Base-by-base conservation (phyloP, 30 jellyfish, hydroid and myxozoan species). In the Chrysaora quinquecirrha region DNA sequence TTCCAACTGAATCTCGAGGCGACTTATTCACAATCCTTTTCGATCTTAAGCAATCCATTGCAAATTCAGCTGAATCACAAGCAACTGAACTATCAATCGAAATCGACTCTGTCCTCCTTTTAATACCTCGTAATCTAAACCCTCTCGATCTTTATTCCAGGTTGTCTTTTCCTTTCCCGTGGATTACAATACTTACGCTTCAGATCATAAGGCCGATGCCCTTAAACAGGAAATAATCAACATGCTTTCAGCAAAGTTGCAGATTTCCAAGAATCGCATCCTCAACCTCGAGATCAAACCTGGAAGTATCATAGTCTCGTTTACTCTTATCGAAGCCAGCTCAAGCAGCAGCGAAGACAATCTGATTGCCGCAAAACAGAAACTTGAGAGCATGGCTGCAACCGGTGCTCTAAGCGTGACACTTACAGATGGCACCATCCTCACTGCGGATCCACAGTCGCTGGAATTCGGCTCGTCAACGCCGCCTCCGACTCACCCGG, bases 291-390 rank as follows among this genome's bases (percentile, higher is more conserved):
- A 48, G 27, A 30, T 80, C 64, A 80, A 31, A 50, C 31, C 90
- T 1, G 90, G 90, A 19, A 80, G 90, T 60, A 80, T 80, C 76
- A 80, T 80, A 18, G 90, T 80, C 12, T 63, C 90, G 1, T 80
- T 80, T 68, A 66, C 83, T n/a, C 76, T 80, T n/a, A 79, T 80
- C n/a, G 58, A 49, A 65, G 64, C 38, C 83, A 67, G 63, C 71
- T 68, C 70, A 32, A 18, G 48, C 31, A 27, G 32, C 18, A 49
- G n/a, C 29, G 90, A 80, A 25, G 48, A 63, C 66, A 48, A 31
- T 33, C 38, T 67, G 18, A 32, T 29, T 19, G 82, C 27, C 3
- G 27, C 71, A 24, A 50, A 80, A 48, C 33, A 32, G 12, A 22
- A 4, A 24, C 48, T 80, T 6, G 48, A 70, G 32, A 19, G 66